Base-by-base conservation (phyloP, 2,113 vertebrate genomes). In the Alethe diademata region DNA sequence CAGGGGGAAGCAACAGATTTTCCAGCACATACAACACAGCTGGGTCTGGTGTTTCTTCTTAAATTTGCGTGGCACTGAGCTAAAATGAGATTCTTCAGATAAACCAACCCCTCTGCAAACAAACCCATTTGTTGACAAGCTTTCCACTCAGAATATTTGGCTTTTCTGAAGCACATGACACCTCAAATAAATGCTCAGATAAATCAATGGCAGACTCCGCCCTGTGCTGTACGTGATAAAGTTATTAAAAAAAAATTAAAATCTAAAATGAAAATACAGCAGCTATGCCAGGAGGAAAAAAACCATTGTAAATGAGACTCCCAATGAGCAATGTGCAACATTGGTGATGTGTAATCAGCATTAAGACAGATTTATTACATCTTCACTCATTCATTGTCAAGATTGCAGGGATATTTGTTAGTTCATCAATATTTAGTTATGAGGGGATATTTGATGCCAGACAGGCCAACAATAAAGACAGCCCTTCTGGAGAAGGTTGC, bases 1-100 rank as follows among this genome's bases (percentile, higher is more conserved):
- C 86, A 35, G 69, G 56, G 92, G 78, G 71, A 90, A 95, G 84
- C 89, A 93, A 88, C 67, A 90, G 92, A 95, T 96, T 96, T 97
- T 67, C 62, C 94, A 94, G 91, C 95, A 83, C 90, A 56, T 70
- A 51, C 83, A 95, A 86, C 74, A 93, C 47, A 97, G 91, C 82
- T 95, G 83, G 62, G 33, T 58, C 62, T 35, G 58, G 51, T 31
- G 45, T 64, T 81, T 84, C 61, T 89, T 92, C 43, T 89, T 64
- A 73, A 91, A 72, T 72, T 81, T 87, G 53, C 53, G 83, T 28
- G 78, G 67, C 48, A 61, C 33, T 73, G 42, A 45, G 45, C 66
- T 64, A 73, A 57, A 36, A 82, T 72, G 66, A 66, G 76, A 91
- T 66, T 80, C 74, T 60, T 70, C 69, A 71, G 33, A 83, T 17